Conservation (phyloP, 2,797 vertebrate species). For the Acomys russatus region DNA sequence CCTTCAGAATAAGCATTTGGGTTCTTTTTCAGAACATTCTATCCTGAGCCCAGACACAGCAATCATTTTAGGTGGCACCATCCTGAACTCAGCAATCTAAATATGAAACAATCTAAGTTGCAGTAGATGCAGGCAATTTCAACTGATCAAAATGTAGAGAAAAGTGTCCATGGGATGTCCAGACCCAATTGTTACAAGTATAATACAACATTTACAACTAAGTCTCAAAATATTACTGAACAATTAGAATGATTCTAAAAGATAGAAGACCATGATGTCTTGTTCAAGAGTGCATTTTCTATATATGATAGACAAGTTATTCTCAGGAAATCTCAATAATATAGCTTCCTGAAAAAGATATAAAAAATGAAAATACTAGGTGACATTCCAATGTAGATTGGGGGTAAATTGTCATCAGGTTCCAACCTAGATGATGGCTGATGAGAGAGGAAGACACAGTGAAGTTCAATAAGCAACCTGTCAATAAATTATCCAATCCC, state of each 20-base stretch:
- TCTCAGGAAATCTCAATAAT: not conserved
- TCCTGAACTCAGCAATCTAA: not conserved
- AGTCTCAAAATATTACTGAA: not conserved
- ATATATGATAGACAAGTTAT: not conserved
- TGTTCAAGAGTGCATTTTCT: not conserved
- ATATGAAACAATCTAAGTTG: not conserved
- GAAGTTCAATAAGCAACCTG: not conserved
- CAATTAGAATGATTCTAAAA: not conserved
- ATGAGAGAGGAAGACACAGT: not conserved
- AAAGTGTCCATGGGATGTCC: not conserved
- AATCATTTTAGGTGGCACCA: not conserved
- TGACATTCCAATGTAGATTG: not conserved
- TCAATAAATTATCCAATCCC: not conserved
- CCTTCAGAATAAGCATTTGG: not conserved
- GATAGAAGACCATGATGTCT: not conserved
- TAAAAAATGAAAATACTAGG: not conserved
- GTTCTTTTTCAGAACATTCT: not conserved
- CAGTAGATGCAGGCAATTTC: not conserved
- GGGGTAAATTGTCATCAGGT: not conserved
- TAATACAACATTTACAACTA: not conserved
- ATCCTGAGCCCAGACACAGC: not conserved
- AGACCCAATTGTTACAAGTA: not conserved
- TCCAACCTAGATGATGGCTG: not conserved
- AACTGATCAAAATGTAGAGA: not conserved
- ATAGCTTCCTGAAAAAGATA: not conserved